These are phyloP conservation scores for Lycocorax pyrrhopterus DNA, from an alignment of 2,113 vertebrate species.

Conservation along the genomic window DNA sequence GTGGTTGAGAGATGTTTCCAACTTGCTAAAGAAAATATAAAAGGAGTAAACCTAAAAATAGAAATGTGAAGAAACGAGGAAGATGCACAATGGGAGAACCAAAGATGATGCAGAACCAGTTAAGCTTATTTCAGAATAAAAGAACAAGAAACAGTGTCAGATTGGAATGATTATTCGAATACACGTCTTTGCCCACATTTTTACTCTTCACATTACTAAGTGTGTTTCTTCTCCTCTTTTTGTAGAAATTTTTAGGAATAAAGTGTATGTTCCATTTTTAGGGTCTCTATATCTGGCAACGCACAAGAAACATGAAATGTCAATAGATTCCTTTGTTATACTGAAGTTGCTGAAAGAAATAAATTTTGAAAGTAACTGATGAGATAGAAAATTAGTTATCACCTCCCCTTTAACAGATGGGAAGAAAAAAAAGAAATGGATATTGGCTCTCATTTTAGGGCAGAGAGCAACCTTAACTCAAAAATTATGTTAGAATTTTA, in stretches of 20 bases:
- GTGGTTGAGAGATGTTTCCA: not conserved
- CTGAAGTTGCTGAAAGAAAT: not conserved
- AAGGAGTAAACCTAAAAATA: slow-evolving; percentile 8
- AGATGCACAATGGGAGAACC: not conserved
- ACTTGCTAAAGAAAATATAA: not conserved
- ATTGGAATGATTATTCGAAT: slow-evolving; percentile 4
- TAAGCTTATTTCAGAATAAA: slow-evolving; percentile 2
- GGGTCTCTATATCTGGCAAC: not conserved
- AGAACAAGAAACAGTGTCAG: not conserved
- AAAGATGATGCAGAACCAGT: not conserved
- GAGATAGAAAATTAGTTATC: not conserved
- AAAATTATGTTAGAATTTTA: not conserved
- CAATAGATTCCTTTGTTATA: not conserved
- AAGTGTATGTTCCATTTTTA: not conserved
- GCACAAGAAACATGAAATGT: not conserved
- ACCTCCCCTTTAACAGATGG: not conserved
- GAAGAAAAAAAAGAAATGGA: not conserved
- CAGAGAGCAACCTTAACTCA: not conserved
- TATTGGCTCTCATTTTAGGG: not conserved
- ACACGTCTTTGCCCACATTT: not conserved
- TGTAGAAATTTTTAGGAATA: not conserved
- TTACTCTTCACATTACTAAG: not conserved
- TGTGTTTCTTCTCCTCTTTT: not conserved
- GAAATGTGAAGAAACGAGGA: not conserved
- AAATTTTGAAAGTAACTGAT: not conserved